A percentile compares a stretch with the other conserved stretches of the same genome.
Conservation (phyloP, 2,797 vertebrate genomes). For the Amazonetta brasiliensis region DNA sequence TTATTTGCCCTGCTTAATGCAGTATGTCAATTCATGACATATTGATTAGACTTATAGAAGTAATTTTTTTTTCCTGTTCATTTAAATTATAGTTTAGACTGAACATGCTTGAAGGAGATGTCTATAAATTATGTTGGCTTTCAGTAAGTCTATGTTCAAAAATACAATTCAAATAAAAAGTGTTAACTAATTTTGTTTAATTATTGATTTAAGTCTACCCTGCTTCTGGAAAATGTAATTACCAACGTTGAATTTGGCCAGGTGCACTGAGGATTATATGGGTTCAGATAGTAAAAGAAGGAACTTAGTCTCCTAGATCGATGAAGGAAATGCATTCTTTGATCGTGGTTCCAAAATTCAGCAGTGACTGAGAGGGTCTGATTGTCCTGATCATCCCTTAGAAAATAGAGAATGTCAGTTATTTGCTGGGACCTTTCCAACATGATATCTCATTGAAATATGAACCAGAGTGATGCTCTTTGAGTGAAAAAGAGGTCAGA, state of each 20-base stretch:
- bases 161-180: constrained; percentile 46
- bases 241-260: constrained; percentile 26
- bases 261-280: background rate
- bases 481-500: background rate
- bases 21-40: constrained; percentile 26
- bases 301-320: background rate
- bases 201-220: constrained; percentile 54
- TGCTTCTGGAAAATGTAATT: constrained; percentile 44
- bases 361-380: background rate
- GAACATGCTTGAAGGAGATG: constrained; percentile 10
- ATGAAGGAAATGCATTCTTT: constrained; percentile 4
- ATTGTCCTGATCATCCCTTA: background rate
- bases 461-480: background rate
- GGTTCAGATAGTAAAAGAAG: constrained; percentile 9
- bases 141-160: constrained; percentile 52
- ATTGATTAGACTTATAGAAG: constrained; percentile 13
- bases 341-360: background rate
- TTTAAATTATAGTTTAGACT: constrained; percentile 46
- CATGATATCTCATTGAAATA: background rate
- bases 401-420: background rate
- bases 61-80: constrained; percentile 1
- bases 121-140: constrained; percentile 48
- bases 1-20: constrained; percentile 25
- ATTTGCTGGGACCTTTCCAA: background rate
- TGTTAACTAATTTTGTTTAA: constrained; percentile 38